Percentiles rank a stretch among this genome's conserved stretches.
Evolutionary conservation across 2,797 vertebrate species (phyloP).

Genomic region (Diplodus puntazzo): DNA sequence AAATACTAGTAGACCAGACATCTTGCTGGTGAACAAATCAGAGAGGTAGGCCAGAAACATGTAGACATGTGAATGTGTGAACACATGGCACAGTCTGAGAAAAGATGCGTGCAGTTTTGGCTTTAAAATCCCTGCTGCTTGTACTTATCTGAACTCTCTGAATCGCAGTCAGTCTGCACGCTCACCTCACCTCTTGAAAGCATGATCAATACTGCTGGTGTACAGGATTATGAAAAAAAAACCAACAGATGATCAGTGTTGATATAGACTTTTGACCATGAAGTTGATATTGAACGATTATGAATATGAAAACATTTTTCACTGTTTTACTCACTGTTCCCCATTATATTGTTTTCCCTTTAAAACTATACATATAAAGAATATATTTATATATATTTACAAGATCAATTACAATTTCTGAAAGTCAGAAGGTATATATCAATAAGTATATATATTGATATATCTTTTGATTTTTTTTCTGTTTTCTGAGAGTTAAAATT

Average conservation of each 20-base stretch:
- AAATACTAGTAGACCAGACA: background rate
- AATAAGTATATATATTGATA: too few species aligned
- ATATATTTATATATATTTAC: too few species aligned
- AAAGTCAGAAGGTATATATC: too few species aligned
- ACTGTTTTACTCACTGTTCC: background rate
- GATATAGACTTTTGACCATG: background rate
- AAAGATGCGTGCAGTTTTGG: conserved; percentile 49
- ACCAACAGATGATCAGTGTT: background rate
- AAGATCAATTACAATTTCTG: too few species aligned
- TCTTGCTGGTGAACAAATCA: background rate
- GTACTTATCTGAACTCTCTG: conserved; percentile 56
- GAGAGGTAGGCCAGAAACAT: background rate
- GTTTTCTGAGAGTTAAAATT: background rate
- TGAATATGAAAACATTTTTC: too few species aligned
- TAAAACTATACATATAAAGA: too few species aligned
- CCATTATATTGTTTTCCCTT: background rate
- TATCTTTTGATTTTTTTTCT: too few species aligned
- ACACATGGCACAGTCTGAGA: conserved; percentile 46
- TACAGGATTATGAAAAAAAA: conserved; percentile 43
- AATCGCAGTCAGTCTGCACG: conserved; percentile 10
- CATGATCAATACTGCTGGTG: conserved; percentile 45
- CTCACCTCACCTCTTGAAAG: background rate
- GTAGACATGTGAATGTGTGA: conserved; percentile 11
- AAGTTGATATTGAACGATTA: background rate
- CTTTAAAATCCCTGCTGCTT: conserved; percentile 69